Evolutionary conservation across 2,888 invertebrate species (phyloP).

Genomic region (Dysmachus trigonus): DNA sequence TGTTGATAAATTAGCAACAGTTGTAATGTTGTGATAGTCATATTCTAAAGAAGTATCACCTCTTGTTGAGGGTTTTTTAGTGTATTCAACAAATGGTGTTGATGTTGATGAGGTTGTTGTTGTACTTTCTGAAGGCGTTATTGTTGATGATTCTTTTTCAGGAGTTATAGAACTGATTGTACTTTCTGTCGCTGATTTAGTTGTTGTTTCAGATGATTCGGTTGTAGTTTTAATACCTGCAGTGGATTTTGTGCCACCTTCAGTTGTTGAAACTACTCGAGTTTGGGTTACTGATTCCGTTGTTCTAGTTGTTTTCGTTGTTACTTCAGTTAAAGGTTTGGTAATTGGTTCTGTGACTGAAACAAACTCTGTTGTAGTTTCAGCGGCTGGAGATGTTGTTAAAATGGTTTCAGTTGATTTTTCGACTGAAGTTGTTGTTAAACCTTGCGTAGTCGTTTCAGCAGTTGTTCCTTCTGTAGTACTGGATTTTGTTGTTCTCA

Average conservation of each 20-base stretch:
- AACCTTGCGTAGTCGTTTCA: constrained; percentile 44
- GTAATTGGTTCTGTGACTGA: constrained; percentile 22
- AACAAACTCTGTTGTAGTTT: constrained; percentile 22
- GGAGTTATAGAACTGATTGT: neutral
- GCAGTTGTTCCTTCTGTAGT: constrained; percentile 41
- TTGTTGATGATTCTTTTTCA: constrained; percentile 2
- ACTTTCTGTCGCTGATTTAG: neutral
- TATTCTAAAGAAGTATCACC: constrained; percentile 61
- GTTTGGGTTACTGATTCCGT: constrained; percentile 43
- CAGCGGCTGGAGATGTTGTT: neutral
- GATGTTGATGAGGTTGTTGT: constrained; percentile 48
- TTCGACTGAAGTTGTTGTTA: constrained; percentile 29
- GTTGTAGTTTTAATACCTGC: neutral
- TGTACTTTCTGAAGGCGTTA: neutral
- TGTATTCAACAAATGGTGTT: constrained; percentile 55
- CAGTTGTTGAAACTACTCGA: constrained; percentile 9
- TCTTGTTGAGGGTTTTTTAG: constrained; percentile 57
- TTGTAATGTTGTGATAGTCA: constrained; percentile 54
- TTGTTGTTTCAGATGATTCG: neutral
- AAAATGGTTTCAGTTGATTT: neutral
- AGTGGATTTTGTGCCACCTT: constrained; percentile 38
- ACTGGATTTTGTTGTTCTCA: constrained; percentile 24
- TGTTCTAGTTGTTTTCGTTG: constrained; percentile 5
- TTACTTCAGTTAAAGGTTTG: neutral
- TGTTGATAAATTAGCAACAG: constrained; percentile 50